Conservation (phyloP, 2,113 vertebrate species). For the Calyptommatus sinebrachiatus region DNA sequence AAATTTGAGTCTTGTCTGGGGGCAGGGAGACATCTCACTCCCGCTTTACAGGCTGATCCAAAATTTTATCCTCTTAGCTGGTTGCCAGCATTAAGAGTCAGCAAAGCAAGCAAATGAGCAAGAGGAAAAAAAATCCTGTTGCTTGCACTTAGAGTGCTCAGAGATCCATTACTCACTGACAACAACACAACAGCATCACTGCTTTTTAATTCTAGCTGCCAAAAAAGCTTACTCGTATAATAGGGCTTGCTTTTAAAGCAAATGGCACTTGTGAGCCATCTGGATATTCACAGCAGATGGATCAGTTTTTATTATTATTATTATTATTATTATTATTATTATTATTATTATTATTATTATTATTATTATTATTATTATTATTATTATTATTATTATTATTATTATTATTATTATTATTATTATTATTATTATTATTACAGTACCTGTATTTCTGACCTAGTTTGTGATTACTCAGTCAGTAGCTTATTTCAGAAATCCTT, state of each 20-base stretch:
- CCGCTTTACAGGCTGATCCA: neutral
- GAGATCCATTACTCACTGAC: neutral
- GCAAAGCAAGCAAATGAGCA: neutral
- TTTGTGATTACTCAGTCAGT: neutral
- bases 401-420: too few relatives aligned
- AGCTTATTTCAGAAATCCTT: neutral
- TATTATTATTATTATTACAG: too few relatives aligned
- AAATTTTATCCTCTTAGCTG: neutral
- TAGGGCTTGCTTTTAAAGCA: neutral
- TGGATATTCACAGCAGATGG: neutral
- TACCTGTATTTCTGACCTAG: neutral
- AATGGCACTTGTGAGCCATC: neutral
- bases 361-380: too few relatives aligned
- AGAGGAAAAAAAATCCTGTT: neutral
- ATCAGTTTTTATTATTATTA: neutral
- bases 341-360: too few relatives aligned
- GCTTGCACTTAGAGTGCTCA: neutral
- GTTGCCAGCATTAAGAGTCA: neutral
- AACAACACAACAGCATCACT: neutral
- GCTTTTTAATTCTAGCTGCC: neutral
- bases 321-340: too few relatives aligned
- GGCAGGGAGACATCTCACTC: neutral
- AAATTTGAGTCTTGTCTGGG: neutral
- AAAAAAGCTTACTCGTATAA: neutral
- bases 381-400: too few relatives aligned